Evolutionary conservation across 2,888 invertebrate species (phyloP).

Genomic region (Drosophila koepferae): DNA sequence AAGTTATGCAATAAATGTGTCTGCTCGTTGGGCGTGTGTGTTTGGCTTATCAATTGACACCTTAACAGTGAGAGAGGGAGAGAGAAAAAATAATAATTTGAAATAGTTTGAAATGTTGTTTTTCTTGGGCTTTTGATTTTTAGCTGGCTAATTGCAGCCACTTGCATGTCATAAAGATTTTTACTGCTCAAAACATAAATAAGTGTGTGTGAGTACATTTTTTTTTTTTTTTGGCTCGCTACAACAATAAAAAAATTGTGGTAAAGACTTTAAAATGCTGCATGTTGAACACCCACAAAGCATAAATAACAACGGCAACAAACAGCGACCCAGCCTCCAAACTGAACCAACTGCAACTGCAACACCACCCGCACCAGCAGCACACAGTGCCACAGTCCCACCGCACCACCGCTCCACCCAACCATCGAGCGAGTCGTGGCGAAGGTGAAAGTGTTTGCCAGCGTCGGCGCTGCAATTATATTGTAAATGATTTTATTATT

Average conservation of each 20-base stretch:
- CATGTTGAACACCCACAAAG: constrained; percentile 79
- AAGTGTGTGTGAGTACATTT: constrained; percentile 35
- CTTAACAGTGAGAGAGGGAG: neutral
- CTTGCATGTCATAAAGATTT: constrained; percentile 57
- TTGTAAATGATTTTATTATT: constrained; percentile 80
- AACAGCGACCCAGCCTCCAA: constrained; percentile 35
- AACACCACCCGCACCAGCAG: neutral
- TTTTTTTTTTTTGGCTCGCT: constrained; percentile 15
- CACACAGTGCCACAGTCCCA: neutral
- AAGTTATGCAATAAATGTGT: constrained; percentile 31
- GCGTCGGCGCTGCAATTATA: constrained; percentile 68
- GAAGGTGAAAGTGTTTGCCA: constrained; percentile 76
- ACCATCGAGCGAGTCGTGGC: constrained; percentile 43
- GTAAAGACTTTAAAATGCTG: constrained; percentile 76
- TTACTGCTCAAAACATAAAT: constrained; percentile 62
- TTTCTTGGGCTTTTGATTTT: constrained; percentile 10
- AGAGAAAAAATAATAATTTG: constrained; percentile 15
- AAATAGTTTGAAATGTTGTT: constrained; percentile 24
- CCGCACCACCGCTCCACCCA: neutral
- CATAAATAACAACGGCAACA: constrained; percentile 75
- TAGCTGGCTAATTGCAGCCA: constrained; percentile 65
- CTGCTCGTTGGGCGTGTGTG: constrained; percentile 21
- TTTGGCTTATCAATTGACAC: constrained; percentile 20
- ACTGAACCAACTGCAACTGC: neutral
- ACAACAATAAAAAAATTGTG: constrained; percentile 62